These are phyloP conservation scores for Apostichopus californicus DNA, from an alignment of 35 echinoderm and acorn worm species.

Conservation along the genomic window DNA sequence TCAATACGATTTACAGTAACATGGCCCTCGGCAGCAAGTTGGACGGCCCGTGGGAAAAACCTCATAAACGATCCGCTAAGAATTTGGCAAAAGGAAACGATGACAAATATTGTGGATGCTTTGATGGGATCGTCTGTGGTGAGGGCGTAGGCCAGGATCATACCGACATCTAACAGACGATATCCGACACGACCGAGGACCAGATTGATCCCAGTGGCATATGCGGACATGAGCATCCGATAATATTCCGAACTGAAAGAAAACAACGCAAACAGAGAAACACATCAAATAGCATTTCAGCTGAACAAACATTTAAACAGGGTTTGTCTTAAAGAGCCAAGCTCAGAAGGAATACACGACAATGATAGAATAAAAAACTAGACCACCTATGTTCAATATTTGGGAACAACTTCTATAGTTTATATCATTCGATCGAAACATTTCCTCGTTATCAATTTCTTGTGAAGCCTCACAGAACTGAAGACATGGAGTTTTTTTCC, in stretches of 20 bases:
- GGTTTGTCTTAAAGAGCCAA: too few species aligned
- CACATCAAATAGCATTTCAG: too few species aligned
- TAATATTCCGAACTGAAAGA: slow-evolving; percentile 59
- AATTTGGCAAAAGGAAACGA: slow-evolving; percentile 58
- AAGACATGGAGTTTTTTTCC: too few species aligned
- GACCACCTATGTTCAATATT: too few species aligned
- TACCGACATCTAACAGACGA: slow-evolving; percentile 64
- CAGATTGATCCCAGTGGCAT: slow-evolving; percentile 62
- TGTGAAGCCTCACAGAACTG: too few species aligned
- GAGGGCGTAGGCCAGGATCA: slow-evolving; percentile 68
- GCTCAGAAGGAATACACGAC: too few species aligned
- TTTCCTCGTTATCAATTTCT: too few species aligned
- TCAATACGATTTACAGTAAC: slow-evolving; percentile 68
- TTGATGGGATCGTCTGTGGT: slow-evolving; percentile 62
- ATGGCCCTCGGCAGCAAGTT: slow-evolving; percentile 57
- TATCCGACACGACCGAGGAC: slow-evolving; percentile 62
- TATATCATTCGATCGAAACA: too few species aligned
- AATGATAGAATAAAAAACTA: too few species aligned
- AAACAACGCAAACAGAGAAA: neutral
- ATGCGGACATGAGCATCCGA: slow-evolving; percentile 62
- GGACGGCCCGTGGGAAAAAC: slow-evolving; percentile 64
- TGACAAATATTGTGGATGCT: slow-evolving; percentile 65
- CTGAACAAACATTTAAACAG: too few species aligned
- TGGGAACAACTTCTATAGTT: too few species aligned
- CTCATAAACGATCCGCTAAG: slow-evolving; percentile 61